These are phyloP conservation scores for Amphiprion clarkii DNA, from an alignment of 2,797 vertebrate species.

Conservation along the genomic window DNA sequence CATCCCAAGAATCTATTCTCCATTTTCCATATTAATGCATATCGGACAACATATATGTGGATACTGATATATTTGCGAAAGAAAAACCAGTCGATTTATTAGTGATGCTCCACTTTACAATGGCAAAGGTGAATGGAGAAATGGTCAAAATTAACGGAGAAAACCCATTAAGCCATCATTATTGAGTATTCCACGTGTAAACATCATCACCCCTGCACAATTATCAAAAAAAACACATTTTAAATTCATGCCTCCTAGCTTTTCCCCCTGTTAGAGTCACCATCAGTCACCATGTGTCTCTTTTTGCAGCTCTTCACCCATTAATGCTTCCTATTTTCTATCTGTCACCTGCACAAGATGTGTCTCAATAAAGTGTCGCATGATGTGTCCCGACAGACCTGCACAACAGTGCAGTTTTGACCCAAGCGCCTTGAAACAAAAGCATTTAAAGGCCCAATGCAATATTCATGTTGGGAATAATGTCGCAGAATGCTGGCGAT, in stretches of 20 bases:
- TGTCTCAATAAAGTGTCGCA: constrained; percentile 22
- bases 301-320: constrained; percentile 15
- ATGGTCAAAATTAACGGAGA: constrained; percentile 9
- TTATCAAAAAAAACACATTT: constrained; percentile 21
- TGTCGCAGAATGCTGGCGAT: constrained; percentile 86
- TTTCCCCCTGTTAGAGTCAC: not conserved
- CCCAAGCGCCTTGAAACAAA: constrained; percentile 84
- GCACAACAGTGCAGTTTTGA: constrained; percentile 63
- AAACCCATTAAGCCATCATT: constrained; percentile 15
- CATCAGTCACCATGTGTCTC: constrained; percentile 12
- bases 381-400: constrained; percentile 76
- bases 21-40: too few relatives aligned
- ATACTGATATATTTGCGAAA: too few relatives aligned
- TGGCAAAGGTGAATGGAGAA: not conserved
- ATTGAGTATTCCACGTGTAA: not conserved
- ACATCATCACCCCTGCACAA: constrained; percentile 21
- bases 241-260: constrained; percentile 9
- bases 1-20: too few relatives aligned
- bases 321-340: constrained; percentile 52
- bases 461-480: constrained; percentile 94
- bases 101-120: not conserved
- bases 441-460: constrained; percentile 87
- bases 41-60: too few relatives aligned
- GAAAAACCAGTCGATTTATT: too few relatives aligned
- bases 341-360: constrained; percentile 36